Percentiles rank a stretch among this genome's conserved stretches.
These are phyloP conservation scores for Trichomycterus rosablanca DNA, from an alignment of 2,113 vertebrate genomes.

Conservation along the genomic window DNA sequence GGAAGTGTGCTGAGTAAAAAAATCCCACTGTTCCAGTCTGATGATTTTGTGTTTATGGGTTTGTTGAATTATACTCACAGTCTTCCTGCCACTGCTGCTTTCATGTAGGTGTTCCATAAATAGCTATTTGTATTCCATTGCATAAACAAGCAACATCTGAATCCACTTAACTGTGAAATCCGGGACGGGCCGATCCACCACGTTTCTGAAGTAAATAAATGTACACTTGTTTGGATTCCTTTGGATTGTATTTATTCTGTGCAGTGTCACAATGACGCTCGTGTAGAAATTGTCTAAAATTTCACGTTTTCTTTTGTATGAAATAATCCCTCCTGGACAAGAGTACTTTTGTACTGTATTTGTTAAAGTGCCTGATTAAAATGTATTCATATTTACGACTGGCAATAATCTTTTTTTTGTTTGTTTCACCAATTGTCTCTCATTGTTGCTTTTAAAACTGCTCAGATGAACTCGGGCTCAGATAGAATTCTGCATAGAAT, in stretches of 20 bases:
- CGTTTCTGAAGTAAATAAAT: slow-evolving; percentile 37
- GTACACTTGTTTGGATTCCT: slow-evolving; percentile 28
- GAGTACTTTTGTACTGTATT: slow-evolving; percentile 48
- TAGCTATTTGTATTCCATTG: slow-evolving; percentile 27
- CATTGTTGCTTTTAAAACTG: not conserved
- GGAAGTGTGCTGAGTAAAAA: not conserved
- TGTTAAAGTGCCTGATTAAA: slow-evolving; percentile 70
- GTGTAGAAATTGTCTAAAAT: too few relatives aligned
- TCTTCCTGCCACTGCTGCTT: slow-evolving; percentile 17
- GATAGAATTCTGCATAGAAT: too few relatives aligned
- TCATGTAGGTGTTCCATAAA: slow-evolving; percentile 18
- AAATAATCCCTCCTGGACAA: slow-evolving; percentile 43
- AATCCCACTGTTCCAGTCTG: not conserved
- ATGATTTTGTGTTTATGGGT: not conserved
- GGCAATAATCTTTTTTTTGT: too few relatives aligned
- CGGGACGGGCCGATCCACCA: slow-evolving; percentile 33
- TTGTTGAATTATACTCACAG: not conserved
- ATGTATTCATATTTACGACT: slow-evolving; percentile 26
- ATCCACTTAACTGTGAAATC: slow-evolving; percentile 41
- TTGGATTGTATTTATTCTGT: slow-evolving; percentile 21
- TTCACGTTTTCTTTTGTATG: too few relatives aligned
- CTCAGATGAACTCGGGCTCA: too few relatives aligned
- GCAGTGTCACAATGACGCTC: slow-evolving; percentile 26
- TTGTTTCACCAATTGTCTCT: not conserved
- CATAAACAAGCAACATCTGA: slow-evolving; percentile 39